Evolutionary conservation across 1,140 invertebrate genomes (phyloP).

Genomic region (Helicoverpa armigera): DNA sequence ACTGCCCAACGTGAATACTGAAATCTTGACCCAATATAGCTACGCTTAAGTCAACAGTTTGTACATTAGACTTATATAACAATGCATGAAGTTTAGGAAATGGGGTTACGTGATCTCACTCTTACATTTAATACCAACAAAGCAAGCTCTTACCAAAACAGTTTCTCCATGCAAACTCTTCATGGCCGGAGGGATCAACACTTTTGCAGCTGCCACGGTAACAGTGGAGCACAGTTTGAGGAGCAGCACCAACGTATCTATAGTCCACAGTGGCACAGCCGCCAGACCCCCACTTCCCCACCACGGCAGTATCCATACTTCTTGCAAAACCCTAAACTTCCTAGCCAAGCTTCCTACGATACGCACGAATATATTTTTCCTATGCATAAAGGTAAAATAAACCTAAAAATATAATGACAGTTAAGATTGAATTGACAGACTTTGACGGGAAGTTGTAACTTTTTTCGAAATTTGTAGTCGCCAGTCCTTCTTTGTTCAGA

Average conservation of each 20-base stretch:
- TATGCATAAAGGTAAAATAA: slow-evolving; percentile 71
- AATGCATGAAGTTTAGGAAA: too few species aligned
- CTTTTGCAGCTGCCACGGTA: slow-evolving; percentile 61
- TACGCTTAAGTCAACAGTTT: too few species aligned
- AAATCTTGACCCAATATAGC: too few species aligned
- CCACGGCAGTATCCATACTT: slow-evolving; percentile 78
- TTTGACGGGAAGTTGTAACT: not conserved
- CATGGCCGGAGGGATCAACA: slow-evolving; percentile 72
- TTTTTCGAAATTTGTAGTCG: not conserved
- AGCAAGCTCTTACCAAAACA: slow-evolving; percentile 64
- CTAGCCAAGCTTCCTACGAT: slow-evolving; percentile 69
- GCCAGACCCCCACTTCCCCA: slow-evolving; percentile 73
- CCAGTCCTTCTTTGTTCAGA: not conserved
- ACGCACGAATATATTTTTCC: slow-evolving; percentile 72
- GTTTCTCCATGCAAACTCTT: slow-evolving; percentile 80
- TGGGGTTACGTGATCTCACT: too few species aligned
- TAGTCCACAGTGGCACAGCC: slow-evolving; percentile 70
- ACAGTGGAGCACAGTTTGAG: slow-evolving; percentile 75
- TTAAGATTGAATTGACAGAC: slow-evolving; percentile 30
- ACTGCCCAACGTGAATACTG: too few species aligned
- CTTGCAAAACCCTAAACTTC: slow-evolving; percentile 73
- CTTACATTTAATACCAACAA: not conserved
- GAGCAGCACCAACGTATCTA: slow-evolving; percentile 74
- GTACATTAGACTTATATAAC: too few species aligned
- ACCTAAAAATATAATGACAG: slow-evolving; percentile 55